phyloP scores from a whole-genome alignment of 2,797 vertebrate genomes.

The Enteromius afrohamiltoni region DNA sequence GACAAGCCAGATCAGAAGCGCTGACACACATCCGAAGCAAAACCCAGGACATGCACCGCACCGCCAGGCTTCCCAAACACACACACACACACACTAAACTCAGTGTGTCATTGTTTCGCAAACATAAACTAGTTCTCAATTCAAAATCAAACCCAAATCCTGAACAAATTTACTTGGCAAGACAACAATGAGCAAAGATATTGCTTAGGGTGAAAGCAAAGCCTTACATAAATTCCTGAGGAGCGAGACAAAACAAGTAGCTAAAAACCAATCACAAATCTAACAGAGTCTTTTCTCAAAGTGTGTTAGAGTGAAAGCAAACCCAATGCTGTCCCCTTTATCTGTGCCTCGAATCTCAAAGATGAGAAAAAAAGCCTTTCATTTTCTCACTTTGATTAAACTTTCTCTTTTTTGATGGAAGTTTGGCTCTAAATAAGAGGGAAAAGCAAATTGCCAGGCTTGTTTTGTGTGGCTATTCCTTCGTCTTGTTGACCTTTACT shows the following conservation, averaged over 20 bases:
- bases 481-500: slow-evolving; percentile 72
- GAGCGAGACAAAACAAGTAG: background rate
- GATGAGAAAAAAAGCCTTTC: slow-evolving; percentile 57
- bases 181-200: slow-evolving; percentile 17
- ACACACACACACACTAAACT: slow-evolving; percentile 53
- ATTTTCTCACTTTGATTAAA: slow-evolving; percentile 59
- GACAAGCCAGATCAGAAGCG: slow-evolving; percentile 78
- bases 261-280: slow-evolving; percentile 10
- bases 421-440: slow-evolving; percentile 69
- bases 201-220: slow-evolving; percentile 25
- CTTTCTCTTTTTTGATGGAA: slow-evolving; percentile 62
- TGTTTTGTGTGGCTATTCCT: slow-evolving; percentile 69
- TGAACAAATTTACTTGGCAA: slow-evolving; percentile 4
- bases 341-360: slow-evolving; percentile 35
- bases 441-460: slow-evolving; percentile 70
- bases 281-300: slow-evolving; percentile 20
- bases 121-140: slow-evolving; percentile 21
- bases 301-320: slow-evolving; percentile 18
- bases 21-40: slow-evolving; percentile 71
- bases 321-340: slow-evolving; percentile 9
- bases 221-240: slow-evolving; percentile 1
- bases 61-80: slow-evolving; percentile 47
- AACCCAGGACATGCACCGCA: slow-evolving; percentile 68
- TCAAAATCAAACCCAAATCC: slow-evolving; percentile 24
- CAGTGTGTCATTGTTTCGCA: slow-evolving; percentile 1